Conservation (phyloP, 2,888 invertebrate species). For the Eudasyphora cyanicolor region DNA sequence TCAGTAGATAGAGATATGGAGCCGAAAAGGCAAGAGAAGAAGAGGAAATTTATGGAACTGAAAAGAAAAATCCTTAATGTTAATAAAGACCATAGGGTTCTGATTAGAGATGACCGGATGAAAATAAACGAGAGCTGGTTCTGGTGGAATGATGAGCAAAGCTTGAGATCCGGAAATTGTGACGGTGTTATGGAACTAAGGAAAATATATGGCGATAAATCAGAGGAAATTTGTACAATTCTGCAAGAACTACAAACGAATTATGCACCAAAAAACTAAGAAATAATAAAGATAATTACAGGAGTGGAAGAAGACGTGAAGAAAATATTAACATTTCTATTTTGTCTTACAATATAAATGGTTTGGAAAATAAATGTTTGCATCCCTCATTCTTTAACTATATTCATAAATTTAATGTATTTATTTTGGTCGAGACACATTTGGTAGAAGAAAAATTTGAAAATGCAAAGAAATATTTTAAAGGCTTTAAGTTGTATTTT, state of each 20-base stretch:
- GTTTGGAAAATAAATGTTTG: neutral
- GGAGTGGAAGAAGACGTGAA: neutral
- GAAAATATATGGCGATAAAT: slow-evolving; percentile 1
- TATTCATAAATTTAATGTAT: neutral
- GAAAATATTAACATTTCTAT: neutral
- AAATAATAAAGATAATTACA: neutral
- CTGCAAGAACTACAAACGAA: neutral
- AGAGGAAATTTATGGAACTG: neutral
- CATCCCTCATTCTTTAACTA: neutral
- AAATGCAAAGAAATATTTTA: neutral
- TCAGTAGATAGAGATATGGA: neutral
- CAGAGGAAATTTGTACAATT: neutral
- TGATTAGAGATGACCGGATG: neutral
- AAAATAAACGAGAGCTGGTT: neutral
- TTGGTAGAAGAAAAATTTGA: neutral
- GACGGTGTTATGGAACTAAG: neutral
- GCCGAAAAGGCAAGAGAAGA: neutral
- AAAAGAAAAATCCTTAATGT: neutral
- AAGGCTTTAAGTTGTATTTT: neutral
- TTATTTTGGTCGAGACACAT: neutral
- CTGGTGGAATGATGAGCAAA: neutral
- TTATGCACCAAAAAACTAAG: neutral
- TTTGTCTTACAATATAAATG: neutral
- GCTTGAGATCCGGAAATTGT: neutral
- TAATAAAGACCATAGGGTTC: neutral